These are phyloP conservation scores for Orthosia gracilis DNA, from an alignment of 2,888 invertebrate genomes.

Conservation along the genomic window DNA sequence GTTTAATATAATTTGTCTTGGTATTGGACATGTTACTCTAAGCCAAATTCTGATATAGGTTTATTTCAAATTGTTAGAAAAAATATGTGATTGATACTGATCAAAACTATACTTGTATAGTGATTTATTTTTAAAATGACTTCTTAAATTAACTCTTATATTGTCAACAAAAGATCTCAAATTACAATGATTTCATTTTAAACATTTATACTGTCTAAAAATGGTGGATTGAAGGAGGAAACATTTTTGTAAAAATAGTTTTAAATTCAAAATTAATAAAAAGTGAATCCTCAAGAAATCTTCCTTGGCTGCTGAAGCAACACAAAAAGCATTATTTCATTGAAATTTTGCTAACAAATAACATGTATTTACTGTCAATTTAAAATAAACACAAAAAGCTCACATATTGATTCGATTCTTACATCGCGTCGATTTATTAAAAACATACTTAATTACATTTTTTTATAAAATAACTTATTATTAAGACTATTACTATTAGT, in stretches of 20 bases:
- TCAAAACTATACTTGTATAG: too few relatives aligned
- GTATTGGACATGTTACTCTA: constrained; percentile 27
- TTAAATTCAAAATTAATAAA: too few relatives aligned
- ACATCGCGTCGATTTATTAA: constrained; percentile 13
- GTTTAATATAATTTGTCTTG: constrained; percentile 53
- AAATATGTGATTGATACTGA: not conserved
- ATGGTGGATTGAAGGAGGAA: too few relatives aligned
- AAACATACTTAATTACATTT: constrained; percentile 14
- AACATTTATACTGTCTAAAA: not conserved
- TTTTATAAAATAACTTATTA: constrained; percentile 40
- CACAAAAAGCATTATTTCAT: not conserved
- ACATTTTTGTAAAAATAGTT: too few relatives aligned
- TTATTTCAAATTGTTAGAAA: constrained; percentile 25
- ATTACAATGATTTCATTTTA: not conserved
- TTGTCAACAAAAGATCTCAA: not conserved
- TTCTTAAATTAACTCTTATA: not conserved
- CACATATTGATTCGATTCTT: not conserved
- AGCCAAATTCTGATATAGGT: constrained; percentile 4
- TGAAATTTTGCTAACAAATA: not conserved
- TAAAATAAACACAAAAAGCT: constrained; percentile 20
- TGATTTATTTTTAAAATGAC: too few relatives aligned
- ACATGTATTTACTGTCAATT: constrained; percentile 24
- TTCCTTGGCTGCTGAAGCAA: too few relatives aligned
- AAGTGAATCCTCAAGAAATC: too few relatives aligned
- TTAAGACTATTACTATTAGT: constrained; percentile 15